Base-by-base conservation (phyloP, 2,797 vertebrate species). In the Aulostomus chinensis region DNA sequence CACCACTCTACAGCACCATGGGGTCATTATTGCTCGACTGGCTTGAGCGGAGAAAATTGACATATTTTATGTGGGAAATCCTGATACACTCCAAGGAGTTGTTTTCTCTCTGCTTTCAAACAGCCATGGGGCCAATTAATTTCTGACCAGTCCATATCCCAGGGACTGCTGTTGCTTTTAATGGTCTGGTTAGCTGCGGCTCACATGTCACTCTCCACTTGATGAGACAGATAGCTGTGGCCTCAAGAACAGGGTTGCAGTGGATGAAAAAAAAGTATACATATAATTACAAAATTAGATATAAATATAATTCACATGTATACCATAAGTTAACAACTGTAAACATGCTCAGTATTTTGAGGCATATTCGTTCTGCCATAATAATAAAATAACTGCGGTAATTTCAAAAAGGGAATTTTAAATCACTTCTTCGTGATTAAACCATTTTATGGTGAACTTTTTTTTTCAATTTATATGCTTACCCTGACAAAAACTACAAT, bases 41-140 rank as follows among this genome's bases (percentile, higher is more conserved):
- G 78, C 74, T 86, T 86, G 80, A 88, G 82, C 58, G 51, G 61
- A 63, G 81, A 74, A 79, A 86, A 84, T 88, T 90, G 89, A 90
- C 88, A 88, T 88, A 89, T 89, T 90, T 87, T 86, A 85, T 84
- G 84, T 86, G 77, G 64, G 82, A 84, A 80, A 86, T 83, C 75
- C 76, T 85, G 74, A 88, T 86, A 76, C 78, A 89, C 85, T 86
- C 78, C 65, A 72, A 68, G 76, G 80, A 87, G 80, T 85, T 88
- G 76, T 87, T 86, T 88, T 86, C 72, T 78, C 68, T 49, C 40
- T 5, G 48, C 73, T 81, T 87, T 86, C 84, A 84, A 85, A 85
- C 79, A 86, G 83, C 84, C 76, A 75, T 83, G 74, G 79, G 84
- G 83, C 87, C 88, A 90, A 89, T 90, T 89, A 86, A 89, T 86